Percentiles rank a stretch among this genome's conserved stretches.
phyloP scores from a whole-genome alignment of 2,888 invertebrate genomes.

The Fragum sueziense region DNA sequence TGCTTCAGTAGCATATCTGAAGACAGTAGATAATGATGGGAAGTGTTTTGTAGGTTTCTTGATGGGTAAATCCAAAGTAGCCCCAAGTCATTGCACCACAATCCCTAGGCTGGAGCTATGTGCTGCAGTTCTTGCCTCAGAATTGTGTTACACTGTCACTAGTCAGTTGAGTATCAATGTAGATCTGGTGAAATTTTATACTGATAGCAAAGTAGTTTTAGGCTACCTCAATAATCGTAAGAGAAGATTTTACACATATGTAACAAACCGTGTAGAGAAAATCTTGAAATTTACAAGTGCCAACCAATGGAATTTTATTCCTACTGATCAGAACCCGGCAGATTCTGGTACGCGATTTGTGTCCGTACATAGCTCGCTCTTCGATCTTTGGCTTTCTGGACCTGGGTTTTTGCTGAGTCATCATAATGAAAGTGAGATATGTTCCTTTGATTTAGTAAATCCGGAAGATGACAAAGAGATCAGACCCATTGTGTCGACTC shows the following conservation, averaged over 20 bases:
- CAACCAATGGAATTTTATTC: constrained; percentile 17
- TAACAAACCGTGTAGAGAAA: constrained; percentile 40
- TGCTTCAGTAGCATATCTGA: constrained; percentile 52
- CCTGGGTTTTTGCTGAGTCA: not conserved
- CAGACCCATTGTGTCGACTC: not conserved
- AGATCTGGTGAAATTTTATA: constrained; percentile 32
- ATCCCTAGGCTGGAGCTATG: constrained; percentile 61
- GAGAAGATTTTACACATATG: constrained; percentile 53
- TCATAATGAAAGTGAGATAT: not conserved
- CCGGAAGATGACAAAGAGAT: constrained; percentile 17
- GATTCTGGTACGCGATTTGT: constrained; percentile 10
- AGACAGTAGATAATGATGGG: not conserved
- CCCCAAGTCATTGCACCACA: constrained; percentile 44
- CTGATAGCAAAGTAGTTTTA: constrained; percentile 24
- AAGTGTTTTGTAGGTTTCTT: constrained; percentile 34
- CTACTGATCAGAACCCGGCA: constrained; percentile 15
- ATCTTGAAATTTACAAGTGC: constrained; percentile 17
- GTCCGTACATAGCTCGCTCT: constrained; percentile 48
- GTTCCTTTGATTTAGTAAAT: not conserved
- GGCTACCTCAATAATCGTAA: constrained; percentile 51
- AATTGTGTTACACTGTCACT: constrained; percentile 29
- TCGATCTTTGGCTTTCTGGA: too few species aligned
- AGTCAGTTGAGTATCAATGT: constrained; percentile 26
- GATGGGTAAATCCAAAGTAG: constrained; percentile 57
- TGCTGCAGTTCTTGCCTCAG: constrained; percentile 50